These are phyloP conservation scores for Pseudomyrmex pallidus DNA, from an alignment of 1,140 invertebrate genomes.

Conservation along the genomic window DNA sequence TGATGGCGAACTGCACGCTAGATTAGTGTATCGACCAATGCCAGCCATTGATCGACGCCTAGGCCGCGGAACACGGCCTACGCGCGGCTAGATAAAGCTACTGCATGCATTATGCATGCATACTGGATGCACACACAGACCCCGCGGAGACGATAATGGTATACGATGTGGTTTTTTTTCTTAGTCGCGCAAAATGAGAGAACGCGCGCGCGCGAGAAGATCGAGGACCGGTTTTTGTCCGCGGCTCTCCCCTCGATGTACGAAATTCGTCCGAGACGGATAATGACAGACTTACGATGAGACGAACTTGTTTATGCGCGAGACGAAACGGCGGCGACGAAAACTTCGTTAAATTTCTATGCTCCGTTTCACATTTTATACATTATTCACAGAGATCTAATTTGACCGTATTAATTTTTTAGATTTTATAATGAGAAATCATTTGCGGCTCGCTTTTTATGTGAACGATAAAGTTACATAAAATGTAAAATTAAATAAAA, in stretches of 20 bases:
- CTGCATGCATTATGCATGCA: conserved; percentile 55
- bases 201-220: not conserved
- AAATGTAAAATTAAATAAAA: too few species aligned
- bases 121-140: conserved; percentile 60
- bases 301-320: not conserved
- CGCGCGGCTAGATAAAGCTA: conserved; percentile 66
- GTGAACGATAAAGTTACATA: too few species aligned
- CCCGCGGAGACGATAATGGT: conserved; percentile 38
- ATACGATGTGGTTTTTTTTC: not conserved
- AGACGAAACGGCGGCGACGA: not conserved
- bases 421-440: too few species aligned
- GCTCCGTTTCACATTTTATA: too few species aligned
- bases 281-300: not conserved
- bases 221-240: not conserved
- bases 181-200: conserved; percentile 47
- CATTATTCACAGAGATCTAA: too few species aligned
- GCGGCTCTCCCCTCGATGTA: not conserved
- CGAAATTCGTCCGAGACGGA: not conserved
- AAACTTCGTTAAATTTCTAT: not conserved
- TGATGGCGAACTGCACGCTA: conserved; percentile 41
- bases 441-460: too few species aligned
- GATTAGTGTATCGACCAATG: conserved; percentile 74
- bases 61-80: conserved; percentile 46
- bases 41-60: conserved; percentile 71
- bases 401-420: too few species aligned